Evolutionary conservation across 2,888 invertebrate genomes (phyloP).

Genomic region (Spilosoma lubricipeda): DNA sequence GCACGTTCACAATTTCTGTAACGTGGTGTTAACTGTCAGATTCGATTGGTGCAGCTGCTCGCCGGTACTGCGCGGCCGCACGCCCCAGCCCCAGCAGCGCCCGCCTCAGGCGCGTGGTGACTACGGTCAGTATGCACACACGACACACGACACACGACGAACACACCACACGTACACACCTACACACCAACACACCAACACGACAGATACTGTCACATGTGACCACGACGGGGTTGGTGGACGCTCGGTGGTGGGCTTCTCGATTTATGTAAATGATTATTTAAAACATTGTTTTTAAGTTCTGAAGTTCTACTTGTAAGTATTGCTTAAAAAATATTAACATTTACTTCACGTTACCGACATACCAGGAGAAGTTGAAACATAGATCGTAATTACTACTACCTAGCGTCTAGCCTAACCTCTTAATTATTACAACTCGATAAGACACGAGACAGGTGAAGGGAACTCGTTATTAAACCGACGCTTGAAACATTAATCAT

Average conservation of each 20-base stretch:
- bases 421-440: constrained; percentile 42
- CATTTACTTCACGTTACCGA: not conserved
- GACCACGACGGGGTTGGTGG: constrained; percentile 25
- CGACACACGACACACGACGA: constrained; percentile 37
- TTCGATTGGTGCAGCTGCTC: constrained; percentile 88
- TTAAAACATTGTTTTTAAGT: not conserved
- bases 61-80: constrained; percentile 89
- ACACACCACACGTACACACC: constrained; percentile 26
- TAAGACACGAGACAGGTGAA: constrained; percentile 55
- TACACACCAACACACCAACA: constrained; percentile 27
- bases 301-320: not conserved
- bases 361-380: not conserved
- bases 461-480: constrained; percentile 44
- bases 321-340: too few relatives aligned
- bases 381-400: not conserved
- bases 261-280: not conserved
- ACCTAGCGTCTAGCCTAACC: constrained; percentile 38
- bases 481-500: constrained; percentile 18
- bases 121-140: constrained; percentile 91
- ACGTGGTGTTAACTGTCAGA: constrained; percentile 79
- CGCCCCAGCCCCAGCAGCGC: constrained; percentile 82
- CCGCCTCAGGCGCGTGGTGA: constrained; percentile 92
- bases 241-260: constrained; percentile 36
- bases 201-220: constrained; percentile 17
- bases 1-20: constrained; percentile 57